phyloP scores from a whole-genome alignment of 2,797 vertebrate species.

The Anableps anableps region DNA sequence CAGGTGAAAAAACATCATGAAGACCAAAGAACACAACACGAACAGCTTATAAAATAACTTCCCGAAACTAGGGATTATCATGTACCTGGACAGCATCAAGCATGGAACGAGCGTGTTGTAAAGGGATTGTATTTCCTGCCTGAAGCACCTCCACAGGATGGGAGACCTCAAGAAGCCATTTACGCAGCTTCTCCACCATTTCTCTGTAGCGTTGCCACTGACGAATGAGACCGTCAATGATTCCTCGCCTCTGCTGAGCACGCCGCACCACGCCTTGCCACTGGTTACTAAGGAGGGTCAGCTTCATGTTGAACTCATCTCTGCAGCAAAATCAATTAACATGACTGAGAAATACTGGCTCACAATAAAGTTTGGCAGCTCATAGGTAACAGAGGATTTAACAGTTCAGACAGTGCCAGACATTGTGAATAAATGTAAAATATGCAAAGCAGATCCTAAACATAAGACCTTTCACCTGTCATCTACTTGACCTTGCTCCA shows the following conservation, averaged over 20 bases:
- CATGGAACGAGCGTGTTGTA: conserved; percentile 90
- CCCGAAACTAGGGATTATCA: neutral
- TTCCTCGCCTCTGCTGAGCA: conserved; percentile 93
- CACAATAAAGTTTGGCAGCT: neutral
- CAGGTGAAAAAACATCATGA: neutral
- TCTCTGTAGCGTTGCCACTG: conserved; percentile 97
- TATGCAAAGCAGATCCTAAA: neutral
- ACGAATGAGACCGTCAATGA: conserved; percentile 93
- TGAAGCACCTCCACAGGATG: conserved; percentile 79
- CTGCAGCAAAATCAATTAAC: conserved; percentile 64
- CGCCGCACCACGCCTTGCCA: conserved; percentile 97
- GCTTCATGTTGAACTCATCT: conserved; percentile 93
- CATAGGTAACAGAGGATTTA: neutral
- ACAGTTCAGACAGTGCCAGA: neutral
- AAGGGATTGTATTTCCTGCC: conserved; percentile 77
- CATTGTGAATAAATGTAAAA: neutral
- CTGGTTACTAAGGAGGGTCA: conserved; percentile 92
- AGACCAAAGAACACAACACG: neutral
- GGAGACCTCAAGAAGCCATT: conserved; percentile 88
- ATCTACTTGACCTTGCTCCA: conserved; percentile 97
- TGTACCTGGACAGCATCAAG: conserved; percentile 91
- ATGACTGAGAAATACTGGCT: neutral
- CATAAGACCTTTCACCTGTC: conserved; percentile 86
- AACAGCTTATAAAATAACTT: neutral
- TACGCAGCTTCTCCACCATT: conserved; percentile 90